phyloP scores from a whole-genome alignment of 1,140 invertebrate genomes.

The Drosophila nikananu region DNA sequence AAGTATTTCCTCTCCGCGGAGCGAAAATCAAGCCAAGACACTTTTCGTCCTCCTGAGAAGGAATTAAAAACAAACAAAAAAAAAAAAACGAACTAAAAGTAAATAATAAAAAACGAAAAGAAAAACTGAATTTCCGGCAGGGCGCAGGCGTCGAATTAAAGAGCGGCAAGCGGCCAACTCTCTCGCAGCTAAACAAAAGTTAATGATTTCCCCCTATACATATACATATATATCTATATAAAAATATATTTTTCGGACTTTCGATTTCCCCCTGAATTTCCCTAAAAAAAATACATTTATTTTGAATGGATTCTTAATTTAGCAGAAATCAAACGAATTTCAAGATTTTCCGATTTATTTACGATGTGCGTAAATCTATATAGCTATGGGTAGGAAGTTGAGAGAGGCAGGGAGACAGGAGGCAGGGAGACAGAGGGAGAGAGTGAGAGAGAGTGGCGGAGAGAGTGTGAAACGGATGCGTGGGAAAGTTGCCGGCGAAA shows the following conservation, averaged over 20 bases:
- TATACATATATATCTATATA: neutral
- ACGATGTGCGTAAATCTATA: constrained; percentile 29
- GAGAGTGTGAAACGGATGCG: constrained; percentile 49
- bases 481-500: constrained; percentile 71
- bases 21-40: constrained; percentile 26
- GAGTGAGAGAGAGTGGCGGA: constrained; percentile 5
- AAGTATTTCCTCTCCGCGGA: constrained; percentile 29
- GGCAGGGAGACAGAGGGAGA: neutral
- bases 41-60: constrained; percentile 5
- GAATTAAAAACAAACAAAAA: neutral
- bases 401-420: no score
- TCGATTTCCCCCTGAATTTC: neutral
- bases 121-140: constrained; percentile 25
- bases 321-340: constrained; percentile 36
- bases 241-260: neutral
- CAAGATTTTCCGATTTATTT: constrained; percentile 28
- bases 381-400: neutral
- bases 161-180: constrained; percentile 29
- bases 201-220: constrained; percentile 26
- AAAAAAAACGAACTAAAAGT: neutral
- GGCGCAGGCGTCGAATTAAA: constrained; percentile 39
- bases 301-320: constrained; percentile 26
- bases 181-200: constrained; percentile 13
- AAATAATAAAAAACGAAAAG: constrained; percentile 3
- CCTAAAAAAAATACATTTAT: neutral